Base-by-base conservation (phyloP, 2,888 invertebrate species). In the Oithona nana region DNA sequence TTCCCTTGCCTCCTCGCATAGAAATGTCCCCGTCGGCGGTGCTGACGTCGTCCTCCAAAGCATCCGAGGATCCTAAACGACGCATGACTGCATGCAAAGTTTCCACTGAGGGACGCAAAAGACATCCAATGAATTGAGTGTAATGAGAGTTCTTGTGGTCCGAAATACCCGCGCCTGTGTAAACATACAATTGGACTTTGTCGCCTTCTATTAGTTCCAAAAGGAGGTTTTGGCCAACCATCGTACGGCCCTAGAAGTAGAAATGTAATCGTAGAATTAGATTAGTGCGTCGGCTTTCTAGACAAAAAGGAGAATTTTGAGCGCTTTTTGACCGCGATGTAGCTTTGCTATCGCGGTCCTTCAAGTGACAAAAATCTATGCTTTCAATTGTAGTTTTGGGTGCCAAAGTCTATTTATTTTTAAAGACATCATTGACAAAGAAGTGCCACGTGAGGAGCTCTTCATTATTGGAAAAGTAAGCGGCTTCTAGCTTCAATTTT, bases 121-220 rank as follows among this genome's bases (percentile, higher is more conserved):
- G 28, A 8, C 28, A 20, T 16, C 61, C 61, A 26, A 59, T 50
- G 59, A 59, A 59, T 28, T 59, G 59, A 22, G 59, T 59, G 49
- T 59, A 59, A 50, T 29, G 59, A 24, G 28, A 28, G 59, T 59
- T 59, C 28, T 59, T 59, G 24, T 59, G 59, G 49, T 59, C 59
- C 4, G 59, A 28, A 1, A 59, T 48, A 22, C 59, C 59, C n/a
- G 59, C 26, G 26, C 50, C 22, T 16, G 59, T 59, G 50, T 48
- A 59, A 3, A 29, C 50, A 20, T 59, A 59, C 3, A 59, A 22
- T 50, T 62, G 62, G 20, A 62, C 54, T 57, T 30, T 62, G 31
- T 62, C 62, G 13, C 62, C 62, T 30, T 4, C 52, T 13, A 29
- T 20, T 13, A 62, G 48, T 3, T 62, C 56, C 22, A 62, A 39